These are phyloP conservation scores for Gryllus longicercus DNA, from an alignment of 2,888 invertebrate genomes.

Conservation along the genomic window DNA sequence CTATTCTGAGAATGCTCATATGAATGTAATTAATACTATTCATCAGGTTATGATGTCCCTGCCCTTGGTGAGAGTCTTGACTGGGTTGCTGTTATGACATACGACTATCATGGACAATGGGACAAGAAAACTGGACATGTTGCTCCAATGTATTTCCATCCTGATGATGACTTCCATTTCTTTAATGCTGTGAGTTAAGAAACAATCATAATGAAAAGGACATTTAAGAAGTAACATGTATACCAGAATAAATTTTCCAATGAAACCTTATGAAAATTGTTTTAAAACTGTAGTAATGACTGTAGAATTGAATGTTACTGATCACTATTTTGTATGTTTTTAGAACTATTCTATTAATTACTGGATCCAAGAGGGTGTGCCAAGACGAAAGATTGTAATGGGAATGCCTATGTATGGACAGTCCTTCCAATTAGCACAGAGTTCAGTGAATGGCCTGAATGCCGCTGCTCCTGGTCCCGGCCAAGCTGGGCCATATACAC, in stretches of 20 bases:
- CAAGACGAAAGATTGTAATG: conserved; percentile 77
- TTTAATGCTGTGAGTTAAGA: conserved; percentile 70
- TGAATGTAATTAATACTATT: conserved; percentile 22
- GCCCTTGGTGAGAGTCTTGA: conserved; percentile 71
- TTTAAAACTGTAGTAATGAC: neutral
- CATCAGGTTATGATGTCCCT: conserved; percentile 71
- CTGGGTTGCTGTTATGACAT: conserved; percentile 91
- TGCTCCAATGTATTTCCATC: conserved; percentile 77
- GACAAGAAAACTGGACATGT: conserved; percentile 88
- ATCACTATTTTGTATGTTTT: conserved; percentile 36
- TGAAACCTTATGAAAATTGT: no score
- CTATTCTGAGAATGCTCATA: neutral
- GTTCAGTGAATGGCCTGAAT: conserved; percentile 64
- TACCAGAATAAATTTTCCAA: no score
- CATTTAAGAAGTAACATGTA: no score
- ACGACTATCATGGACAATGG: conserved; percentile 90
- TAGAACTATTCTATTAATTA: conserved; percentile 84
- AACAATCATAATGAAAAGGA: neutral
- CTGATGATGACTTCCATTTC: conserved; percentile 74
- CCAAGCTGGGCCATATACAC: conserved; percentile 78
- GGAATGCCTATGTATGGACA: conserved; percentile 81
- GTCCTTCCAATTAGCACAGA: conserved; percentile 63
- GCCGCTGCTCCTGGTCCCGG: conserved; percentile 74
- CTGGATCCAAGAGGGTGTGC: conserved; percentile 83
- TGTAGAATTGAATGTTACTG: neutral